Evolutionary conservation across 2,797 vertebrate genomes (phyloP), one percentile per base, ranked within the genome.

Genomic region (Triplophysa bombifrons): DNA sequence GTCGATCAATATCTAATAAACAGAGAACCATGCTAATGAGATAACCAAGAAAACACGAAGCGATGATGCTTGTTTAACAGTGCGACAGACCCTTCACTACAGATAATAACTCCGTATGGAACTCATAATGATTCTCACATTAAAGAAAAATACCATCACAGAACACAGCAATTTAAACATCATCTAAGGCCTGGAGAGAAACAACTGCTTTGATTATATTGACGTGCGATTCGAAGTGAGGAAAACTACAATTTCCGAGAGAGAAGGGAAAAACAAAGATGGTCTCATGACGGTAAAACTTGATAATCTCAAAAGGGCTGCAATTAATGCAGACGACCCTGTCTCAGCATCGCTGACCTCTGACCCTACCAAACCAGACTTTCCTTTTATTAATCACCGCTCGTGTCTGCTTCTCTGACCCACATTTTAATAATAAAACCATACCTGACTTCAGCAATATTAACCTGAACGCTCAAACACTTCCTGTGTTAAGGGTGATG

Each of bases 291-390:
- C 44, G 72, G 83, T 72, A 78, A 85, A 86, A 73, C 27, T 60
- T 82, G 83, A 82, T 86, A 85, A 85, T 87, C 85, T 87, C 74
- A 58, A 82, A 64, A 78, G 68, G 53, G 78, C 72, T 72, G 85
- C 46, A 61, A 85, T 88, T 86, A 76, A 84, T 72, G 63, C 63
- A 46, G 22, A 20, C 27, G 84, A 78, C 82, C 74, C 76, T 55
- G 65, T 56, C 46, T 72, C 80, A 64, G 72, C 69, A 76, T 68
- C 20, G 0, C 17, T 38, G 44, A 78, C 81, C 53, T 48, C 72
- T 58, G 76, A 76, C 76, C 58, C 83, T 72, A 20, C 86, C 81
- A 55, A 70, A 82, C 61, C 84, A 75, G 74, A 63, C 41, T 34
- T 48, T 81, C 83, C 82, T 86, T 87, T 87, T 78, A 85, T 82